Base-by-base conservation (phyloP, 2,113 vertebrate species). In the Crypturellus undulatus region DNA sequence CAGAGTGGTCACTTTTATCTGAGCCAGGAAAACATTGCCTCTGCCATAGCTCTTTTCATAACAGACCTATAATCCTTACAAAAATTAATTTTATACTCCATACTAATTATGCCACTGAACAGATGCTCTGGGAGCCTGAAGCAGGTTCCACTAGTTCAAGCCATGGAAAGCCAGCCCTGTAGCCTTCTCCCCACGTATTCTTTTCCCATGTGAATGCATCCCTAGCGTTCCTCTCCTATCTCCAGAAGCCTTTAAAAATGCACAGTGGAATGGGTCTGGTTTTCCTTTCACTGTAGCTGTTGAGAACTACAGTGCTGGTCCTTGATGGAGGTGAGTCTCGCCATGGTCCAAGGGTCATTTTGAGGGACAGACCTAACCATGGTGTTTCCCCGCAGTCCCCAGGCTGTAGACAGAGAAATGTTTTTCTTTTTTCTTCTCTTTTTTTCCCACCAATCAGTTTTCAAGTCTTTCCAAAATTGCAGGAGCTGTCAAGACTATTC, bases 191-290 rank as follows among this genome's bases (percentile, higher is more conserved):
- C 58, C 32, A 4, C 12, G 81, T 65, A 8, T 18, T 83, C 14
- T 63, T 18, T 52, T 72, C 22, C 30, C 15, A 25, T 12, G 12
- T 12, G 58, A 65, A 40, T 7, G 2, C 9, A 6, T 14, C 43
- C 14, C 12, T 12, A 65, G 25, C 0, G 0, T 51, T 87, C 4
- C 2, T 69, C 12, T 76, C 6, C 51, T 18, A 85, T 59, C 32
- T 25, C 17, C 9, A 69, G 26, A 82, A 89, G 67, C 16, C 7
- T 83, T 77, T 52, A 32, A 90, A 63, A 94, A 32, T 26, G 70
- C 15, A 45, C 0, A 6, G 20, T 28, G 1, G 49, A 64, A n/a
- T 12, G 22, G 38, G 38, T 75, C 22, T 58, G 25, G 2, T 56
- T 91, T 47, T 60, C 59, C 68, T 77, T 77, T 22, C 51, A 17